Evolutionary conservation across 2,797 vertebrate species (phyloP), one percentile per base, ranked within the genome.

Genomic region (Sitta carolinensis): DNA sequence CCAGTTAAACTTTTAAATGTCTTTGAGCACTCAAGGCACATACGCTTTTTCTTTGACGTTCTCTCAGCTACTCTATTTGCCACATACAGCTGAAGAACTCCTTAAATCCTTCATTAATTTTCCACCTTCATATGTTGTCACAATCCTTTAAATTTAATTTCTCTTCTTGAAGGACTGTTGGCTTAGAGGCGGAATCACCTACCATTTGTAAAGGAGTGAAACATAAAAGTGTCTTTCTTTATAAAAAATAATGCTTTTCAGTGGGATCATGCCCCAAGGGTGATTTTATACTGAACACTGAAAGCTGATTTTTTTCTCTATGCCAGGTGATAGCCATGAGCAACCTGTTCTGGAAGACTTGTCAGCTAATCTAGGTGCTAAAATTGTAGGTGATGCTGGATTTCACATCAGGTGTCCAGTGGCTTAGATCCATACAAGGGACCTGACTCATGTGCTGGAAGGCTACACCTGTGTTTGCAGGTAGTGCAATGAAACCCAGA

Each of bases 31-130:
- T 92, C 3, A 0, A 32, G 42, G 38, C 29, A 79, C 38, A 45
- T 43, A 18, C 4, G 30, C 13, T 63, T 89, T 91, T 79, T 74
- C 40, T 87, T 94, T 75, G 51, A 51, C 12, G 0, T 85, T 62
- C 7, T 67, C 30, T 63, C n/a, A 89, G 42, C 52, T 48, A 50
- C 30, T 40, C 26, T 45, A 61, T 78, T 87, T 83, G 43, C 21
- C 27, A 70, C 29, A 85, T 38, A 72, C 13, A 91, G n/a, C 29
- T 57, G 22, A 95, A 74, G 13, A 64, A 91, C 83, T 89, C 21
- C 91, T 93, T 88, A 92, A 95, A 89, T 54, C 18, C 22, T 61
- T 48, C 90, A 89, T 93, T 91, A 78, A 73, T 93, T 93, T 94
- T 84, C 70, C 74, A 48, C 13, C 57, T 42, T 94, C 50, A 48